Evolutionary conservation across 2,113 vertebrate genomes (phyloP).

Genomic region (Brachypodius melanocephalos): DNA sequence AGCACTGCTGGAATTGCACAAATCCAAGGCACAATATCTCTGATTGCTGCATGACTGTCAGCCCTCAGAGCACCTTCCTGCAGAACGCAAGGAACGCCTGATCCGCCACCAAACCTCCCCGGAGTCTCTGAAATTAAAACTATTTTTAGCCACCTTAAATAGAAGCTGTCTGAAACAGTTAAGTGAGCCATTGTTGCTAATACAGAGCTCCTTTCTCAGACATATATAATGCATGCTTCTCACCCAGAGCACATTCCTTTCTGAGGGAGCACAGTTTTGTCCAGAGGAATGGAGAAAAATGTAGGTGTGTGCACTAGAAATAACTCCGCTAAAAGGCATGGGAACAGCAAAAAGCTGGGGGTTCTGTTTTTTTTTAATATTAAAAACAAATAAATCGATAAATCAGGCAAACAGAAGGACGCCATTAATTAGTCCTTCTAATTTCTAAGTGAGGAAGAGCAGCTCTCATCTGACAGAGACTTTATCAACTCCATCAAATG

Average conservation of each 20-base stretch:
- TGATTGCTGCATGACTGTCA: neutral
- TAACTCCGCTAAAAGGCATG: neutral
- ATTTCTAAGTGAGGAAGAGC: neutral
- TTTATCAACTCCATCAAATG: neutral
- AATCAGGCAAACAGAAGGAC: neutral
- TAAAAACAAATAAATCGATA: neutral
- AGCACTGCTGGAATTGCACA: neutral
- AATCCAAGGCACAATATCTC: neutral
- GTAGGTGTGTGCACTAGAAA: neutral
- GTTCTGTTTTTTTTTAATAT: neutral
- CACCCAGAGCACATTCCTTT: neutral
- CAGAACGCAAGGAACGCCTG: neutral
- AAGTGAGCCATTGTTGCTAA: neutral
- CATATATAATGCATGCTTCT: neutral
- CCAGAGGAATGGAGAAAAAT: neutral
- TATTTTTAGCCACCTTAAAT: slow-evolving; percentile 1
- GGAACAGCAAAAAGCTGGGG: neutral
- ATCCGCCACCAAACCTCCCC: neutral
- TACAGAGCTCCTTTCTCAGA: neutral
- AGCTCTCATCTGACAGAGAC: neutral
- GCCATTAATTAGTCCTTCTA: neutral
- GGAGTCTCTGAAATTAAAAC: neutral
- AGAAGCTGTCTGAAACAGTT: neutral
- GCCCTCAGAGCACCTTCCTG: neutral
- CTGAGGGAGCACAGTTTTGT: neutral